These are phyloP conservation scores for Ursus arctos DNA, from an alignment of 2,113 vertebrate species.

Conservation along the genomic window DNA sequence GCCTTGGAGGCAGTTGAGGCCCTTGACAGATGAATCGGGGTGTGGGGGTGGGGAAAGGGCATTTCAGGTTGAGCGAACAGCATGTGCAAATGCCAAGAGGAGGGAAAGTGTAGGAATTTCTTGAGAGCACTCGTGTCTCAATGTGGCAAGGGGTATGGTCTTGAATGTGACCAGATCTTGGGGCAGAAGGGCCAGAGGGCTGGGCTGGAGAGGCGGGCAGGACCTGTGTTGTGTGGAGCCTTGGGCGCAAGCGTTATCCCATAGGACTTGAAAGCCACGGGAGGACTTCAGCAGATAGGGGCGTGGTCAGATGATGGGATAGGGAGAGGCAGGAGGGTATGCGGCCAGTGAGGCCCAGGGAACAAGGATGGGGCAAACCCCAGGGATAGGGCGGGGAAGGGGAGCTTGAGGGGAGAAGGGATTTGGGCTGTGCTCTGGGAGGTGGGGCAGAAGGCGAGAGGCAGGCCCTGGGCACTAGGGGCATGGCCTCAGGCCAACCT, in stretches of 20 bases:
- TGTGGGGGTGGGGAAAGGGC: too few relatives aligned
- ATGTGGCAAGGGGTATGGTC: not conserved
- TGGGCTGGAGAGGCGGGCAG: not conserved
- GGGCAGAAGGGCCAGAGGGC: not conserved
- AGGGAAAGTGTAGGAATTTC: not conserved
- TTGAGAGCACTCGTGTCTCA: not conserved
- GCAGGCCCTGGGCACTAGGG: not conserved
- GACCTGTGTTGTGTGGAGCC: not conserved
- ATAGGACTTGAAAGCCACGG: not conserved
- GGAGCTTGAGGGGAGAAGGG: not conserved
- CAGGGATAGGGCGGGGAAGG: not conserved
- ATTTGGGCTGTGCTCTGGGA: not conserved
- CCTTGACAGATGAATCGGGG: not conserved
- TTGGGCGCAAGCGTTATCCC: not conserved
- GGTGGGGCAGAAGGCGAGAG: not conserved
- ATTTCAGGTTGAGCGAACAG: not conserved
- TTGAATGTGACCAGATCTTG: not conserved
- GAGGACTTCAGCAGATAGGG: not conserved
- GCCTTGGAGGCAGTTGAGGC: not conserved
- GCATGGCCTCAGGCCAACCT: rapidly evolving
- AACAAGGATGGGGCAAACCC: not conserved
- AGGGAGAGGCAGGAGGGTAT: not conserved
- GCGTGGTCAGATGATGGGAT: not conserved
- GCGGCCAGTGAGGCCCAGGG: not conserved
- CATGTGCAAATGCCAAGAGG: not conserved